Conservation (phyloP, 2,888 invertebrate species). For the Congeria kusceri region DNA sequence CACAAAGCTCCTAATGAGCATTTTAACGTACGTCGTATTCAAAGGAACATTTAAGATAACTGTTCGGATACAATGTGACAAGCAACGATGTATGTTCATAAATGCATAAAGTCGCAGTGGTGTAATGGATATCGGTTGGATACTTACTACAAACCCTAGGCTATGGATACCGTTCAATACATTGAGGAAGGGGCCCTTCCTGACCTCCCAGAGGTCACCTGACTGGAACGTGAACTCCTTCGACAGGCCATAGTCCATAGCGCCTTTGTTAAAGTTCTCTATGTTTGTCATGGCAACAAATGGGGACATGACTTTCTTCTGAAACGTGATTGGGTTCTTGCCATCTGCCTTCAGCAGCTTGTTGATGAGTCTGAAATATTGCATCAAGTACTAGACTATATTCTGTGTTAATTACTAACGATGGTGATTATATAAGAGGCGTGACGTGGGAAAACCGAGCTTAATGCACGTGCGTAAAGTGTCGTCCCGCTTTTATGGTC, state of each 20-base stretch:
- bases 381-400: too few species aligned
- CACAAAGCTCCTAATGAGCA: too few species aligned
- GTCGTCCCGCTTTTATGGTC: too few species aligned
- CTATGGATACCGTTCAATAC: conserved; percentile 81
- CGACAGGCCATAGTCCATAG: conserved; percentile 75
- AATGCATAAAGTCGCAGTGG: too few species aligned
- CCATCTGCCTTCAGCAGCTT: conserved; percentile 78
- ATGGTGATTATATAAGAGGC: too few species aligned
- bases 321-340: conserved; percentile 71
- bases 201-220: conserved; percentile 81
- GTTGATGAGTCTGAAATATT: conserved; percentile 78
- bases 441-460: too few species aligned
- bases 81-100: too few species aligned
- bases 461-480: too few species aligned
- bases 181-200: conserved; percentile 82
- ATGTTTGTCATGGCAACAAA: conserved; percentile 83
- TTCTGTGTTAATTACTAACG: too few species aligned
- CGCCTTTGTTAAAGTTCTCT: conserved; percentile 81
- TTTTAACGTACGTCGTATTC: too few species aligned
- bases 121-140: not conserved
- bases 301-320: conserved; percentile 80
- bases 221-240: conserved; percentile 78
- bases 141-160: conserved; percentile 81
- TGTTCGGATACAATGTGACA: too few species aligned
- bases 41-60: too few species aligned